Conservation (phyloP, 2,113 vertebrate genomes). For the Tragulus kanchil region DNA sequence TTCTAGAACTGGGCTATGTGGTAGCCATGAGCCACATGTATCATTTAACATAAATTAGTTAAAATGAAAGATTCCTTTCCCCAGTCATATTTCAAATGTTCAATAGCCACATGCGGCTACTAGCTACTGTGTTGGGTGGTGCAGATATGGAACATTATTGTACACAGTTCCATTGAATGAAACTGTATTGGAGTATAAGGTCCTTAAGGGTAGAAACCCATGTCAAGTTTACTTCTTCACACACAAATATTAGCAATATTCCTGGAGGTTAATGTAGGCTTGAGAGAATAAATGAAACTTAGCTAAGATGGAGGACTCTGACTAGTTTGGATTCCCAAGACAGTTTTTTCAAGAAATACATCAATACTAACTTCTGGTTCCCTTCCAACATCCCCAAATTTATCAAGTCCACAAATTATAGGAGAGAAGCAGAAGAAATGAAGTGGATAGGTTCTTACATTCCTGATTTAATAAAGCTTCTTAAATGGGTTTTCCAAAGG, state of each 20-base stretch:
- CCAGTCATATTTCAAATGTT: neutral
- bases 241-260: neutral
- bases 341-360: slow-evolving; percentile 1
- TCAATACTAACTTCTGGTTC: neutral
- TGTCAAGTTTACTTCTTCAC: neutral
- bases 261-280: neutral
- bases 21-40: neutral
- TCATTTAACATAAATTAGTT: slow-evolving; percentile 22
- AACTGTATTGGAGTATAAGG: neutral
- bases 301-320: neutral
- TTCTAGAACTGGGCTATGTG: neutral
- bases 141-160: neutral
- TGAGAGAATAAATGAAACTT: slow-evolving; percentile 5
- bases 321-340: neutral
- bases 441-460: neutral
- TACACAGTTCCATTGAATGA: neutral
- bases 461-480: slow-evolving; percentile 17
- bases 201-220: neutral
- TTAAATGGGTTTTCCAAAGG: slow-evolving; percentile 34
- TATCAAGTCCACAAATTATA: slow-evolving; percentile 41
- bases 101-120: neutral
- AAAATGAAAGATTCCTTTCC: neutral
- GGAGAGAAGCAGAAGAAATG: neutral
- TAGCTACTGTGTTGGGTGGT: neutral
- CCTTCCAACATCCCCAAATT: neutral